phyloP scores from a whole-genome alignment of 2,113 vertebrate genomes.

The Porphyrio hochstetteri region DNA sequence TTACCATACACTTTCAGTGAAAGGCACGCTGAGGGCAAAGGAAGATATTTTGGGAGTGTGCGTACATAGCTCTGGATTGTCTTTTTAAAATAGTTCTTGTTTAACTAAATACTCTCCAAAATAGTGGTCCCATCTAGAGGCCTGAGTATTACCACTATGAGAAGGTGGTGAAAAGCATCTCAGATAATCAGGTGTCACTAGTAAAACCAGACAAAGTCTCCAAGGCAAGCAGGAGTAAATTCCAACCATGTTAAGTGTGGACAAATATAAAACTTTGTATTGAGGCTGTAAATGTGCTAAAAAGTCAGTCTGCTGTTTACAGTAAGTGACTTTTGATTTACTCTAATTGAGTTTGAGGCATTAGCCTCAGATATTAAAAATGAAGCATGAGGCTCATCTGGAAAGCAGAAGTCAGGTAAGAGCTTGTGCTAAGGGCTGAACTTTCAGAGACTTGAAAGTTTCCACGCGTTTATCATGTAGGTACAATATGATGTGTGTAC shows the following conservation, averaged over 20 bases:
- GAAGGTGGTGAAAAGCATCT: constrained; percentile 59
- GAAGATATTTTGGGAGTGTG: background rate
- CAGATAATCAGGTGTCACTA: constrained; percentile 42
- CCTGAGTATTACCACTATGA: background rate
- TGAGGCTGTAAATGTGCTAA: background rate
- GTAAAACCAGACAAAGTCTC: constrained; percentile 38
- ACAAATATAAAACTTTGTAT: background rate
- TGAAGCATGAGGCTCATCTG: background rate
- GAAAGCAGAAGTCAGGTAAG: background rate
- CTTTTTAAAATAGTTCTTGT: constrained; percentile 7
- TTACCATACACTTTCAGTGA: background rate
- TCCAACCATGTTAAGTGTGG: background rate
- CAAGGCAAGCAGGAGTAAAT: constrained; percentile 39
- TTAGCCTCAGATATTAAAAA: background rate
- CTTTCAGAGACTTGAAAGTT: background rate
- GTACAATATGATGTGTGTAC: background rate
- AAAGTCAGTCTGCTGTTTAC: background rate
- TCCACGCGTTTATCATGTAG: background rate
- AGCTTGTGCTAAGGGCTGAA: background rate
- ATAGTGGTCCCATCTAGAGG: background rate
- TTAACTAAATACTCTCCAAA: constrained; percentile 12
- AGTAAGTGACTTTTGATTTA: background rate
- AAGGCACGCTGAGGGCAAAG: background rate
- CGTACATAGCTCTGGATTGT: background rate
- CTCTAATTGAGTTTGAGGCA: background rate